Conservation (phyloP, 2,888 invertebrate species). For the Dasysyrphus albostriatus region DNA sequence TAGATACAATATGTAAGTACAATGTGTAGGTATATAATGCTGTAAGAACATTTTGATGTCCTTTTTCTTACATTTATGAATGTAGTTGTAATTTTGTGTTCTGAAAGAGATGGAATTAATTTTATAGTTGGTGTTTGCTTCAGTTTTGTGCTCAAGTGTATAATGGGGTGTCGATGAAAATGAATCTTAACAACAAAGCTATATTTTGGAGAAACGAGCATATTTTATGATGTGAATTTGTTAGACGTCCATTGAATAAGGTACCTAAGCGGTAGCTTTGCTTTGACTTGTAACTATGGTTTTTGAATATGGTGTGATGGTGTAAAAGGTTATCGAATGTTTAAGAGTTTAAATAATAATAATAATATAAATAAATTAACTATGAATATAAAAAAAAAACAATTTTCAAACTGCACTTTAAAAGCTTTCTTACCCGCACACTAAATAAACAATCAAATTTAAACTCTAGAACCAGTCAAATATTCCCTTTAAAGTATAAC, state of each 20-base stretch:
- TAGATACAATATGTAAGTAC: constrained; percentile 31
- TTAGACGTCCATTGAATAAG: not conserved
- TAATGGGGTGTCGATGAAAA: constrained; percentile 17
- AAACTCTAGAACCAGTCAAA: no score
- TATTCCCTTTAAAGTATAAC: constrained; percentile 4
- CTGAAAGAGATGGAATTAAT: constrained; percentile 1
- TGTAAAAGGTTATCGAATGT: no score
- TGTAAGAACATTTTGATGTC: constrained; percentile 63
- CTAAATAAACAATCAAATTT: no score
- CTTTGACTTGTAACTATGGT: not conserved
- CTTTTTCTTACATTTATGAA: constrained; percentile 51
- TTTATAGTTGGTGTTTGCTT: constrained; percentile 47
- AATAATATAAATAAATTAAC: no score
- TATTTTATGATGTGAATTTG: not conserved
- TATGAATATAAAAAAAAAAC: no score
- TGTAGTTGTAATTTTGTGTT: constrained; percentile 24
- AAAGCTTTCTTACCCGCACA: no score
- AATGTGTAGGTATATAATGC: not conserved
- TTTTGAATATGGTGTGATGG: no score
- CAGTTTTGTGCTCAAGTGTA: constrained; percentile 18
- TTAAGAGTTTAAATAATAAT: no score
- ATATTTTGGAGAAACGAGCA: not conserved
- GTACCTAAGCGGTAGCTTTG: not conserved
- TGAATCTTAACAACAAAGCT: constrained; percentile 32
- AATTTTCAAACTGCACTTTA: no score